Evolutionary conservation across 2,888 invertebrate species (phyloP).

Genomic region (Nesidiocoris tenuis): DNA sequence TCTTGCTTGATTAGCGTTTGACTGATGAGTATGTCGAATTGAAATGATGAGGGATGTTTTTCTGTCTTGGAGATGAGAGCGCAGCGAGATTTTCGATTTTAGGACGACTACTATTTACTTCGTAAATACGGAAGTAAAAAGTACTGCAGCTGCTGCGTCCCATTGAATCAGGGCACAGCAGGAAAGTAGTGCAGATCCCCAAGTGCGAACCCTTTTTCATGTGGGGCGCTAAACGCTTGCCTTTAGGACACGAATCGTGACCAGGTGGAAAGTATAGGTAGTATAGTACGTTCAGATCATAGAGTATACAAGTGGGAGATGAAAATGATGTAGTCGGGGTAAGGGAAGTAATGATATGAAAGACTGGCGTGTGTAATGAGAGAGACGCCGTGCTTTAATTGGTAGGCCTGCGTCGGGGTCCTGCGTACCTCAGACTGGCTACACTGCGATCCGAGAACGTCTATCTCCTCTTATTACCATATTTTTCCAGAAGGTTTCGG

Average conservation of each 20-base stretch:
- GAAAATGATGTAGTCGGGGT: not conserved
- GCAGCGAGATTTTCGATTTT: too few relatives aligned
- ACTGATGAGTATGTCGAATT: too few relatives aligned
- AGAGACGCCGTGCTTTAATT: slow-evolving; percentile 37
- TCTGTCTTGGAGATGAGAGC: too few relatives aligned
- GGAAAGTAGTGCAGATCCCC: not conserved
- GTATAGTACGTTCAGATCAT: too few relatives aligned
- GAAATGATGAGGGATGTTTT: too few relatives aligned
- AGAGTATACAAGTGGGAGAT: not conserved
- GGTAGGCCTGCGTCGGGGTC: slow-evolving; percentile 24
- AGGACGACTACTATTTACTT: too few relatives aligned
- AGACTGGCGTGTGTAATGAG: slow-evolving; percentile 40
- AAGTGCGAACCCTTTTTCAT: not conserved
- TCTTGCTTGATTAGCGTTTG: too few relatives aligned
- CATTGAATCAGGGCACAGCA: too few relatives aligned
- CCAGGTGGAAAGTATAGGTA: not conserved
- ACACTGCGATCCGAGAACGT: not conserved
- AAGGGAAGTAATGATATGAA: slow-evolving; percentile 31
- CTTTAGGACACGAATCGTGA: slow-evolving; percentile 16
- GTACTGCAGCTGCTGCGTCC: too few relatives aligned
- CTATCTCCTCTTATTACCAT: slow-evolving; percentile 38
- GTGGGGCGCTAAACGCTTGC: not conserved
- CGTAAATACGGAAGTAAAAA: too few relatives aligned
- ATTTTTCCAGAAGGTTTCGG: slow-evolving; percentile 35
- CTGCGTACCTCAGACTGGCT: not conserved